These are phyloP conservation scores for Pogonomyrmex californicus DNA, from an alignment of 1,140 invertebrate species.

Conservation along the genomic window DNA sequence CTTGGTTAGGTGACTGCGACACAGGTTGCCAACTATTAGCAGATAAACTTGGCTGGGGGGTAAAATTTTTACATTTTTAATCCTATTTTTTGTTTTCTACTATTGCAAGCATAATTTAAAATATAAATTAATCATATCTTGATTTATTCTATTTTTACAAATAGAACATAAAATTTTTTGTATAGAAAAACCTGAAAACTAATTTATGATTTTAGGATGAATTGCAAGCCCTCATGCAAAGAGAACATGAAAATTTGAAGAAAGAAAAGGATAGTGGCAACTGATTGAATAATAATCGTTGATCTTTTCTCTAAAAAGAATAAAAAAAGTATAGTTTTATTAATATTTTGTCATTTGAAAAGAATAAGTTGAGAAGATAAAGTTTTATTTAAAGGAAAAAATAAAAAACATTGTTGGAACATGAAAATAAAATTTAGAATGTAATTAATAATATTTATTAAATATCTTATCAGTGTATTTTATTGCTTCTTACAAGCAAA, in stretches of 20 bases:
- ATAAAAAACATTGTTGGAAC: slow-evolving; percentile 7
- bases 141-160: not conserved
- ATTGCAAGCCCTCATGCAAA: slow-evolving; percentile 87
- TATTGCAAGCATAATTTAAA: not conserved
- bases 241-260: slow-evolving; percentile 87
- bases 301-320: slow-evolving; percentile 1
- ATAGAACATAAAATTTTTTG: not conserved
- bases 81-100: not conserved
- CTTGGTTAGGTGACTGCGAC: slow-evolving; percentile 95
- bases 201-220: slow-evolving; percentile 87
- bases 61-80: slow-evolving; percentile 78
- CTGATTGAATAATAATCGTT: not conserved
- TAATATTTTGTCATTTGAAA: not conserved
- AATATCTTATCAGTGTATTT: not conserved
- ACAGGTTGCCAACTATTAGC: slow-evolving; percentile 93
- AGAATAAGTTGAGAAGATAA: slow-evolving; percentile 13
- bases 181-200: not conserved
- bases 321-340: slow-evolving; percentile 54
- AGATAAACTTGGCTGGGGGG: slow-evolving; percentile 94
- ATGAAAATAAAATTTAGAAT: not conserved
- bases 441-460: not conserved
- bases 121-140: not conserved
- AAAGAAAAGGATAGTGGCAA: slow-evolving; percentile 39
- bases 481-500: not conserved
- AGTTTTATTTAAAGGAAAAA: slow-evolving; percentile 24